Percentiles rank a stretch among this genome's conserved stretches.
phyloP scores from a whole-genome alignment of 2,888 invertebrate species.

The Chrysodeixis includens region DNA sequence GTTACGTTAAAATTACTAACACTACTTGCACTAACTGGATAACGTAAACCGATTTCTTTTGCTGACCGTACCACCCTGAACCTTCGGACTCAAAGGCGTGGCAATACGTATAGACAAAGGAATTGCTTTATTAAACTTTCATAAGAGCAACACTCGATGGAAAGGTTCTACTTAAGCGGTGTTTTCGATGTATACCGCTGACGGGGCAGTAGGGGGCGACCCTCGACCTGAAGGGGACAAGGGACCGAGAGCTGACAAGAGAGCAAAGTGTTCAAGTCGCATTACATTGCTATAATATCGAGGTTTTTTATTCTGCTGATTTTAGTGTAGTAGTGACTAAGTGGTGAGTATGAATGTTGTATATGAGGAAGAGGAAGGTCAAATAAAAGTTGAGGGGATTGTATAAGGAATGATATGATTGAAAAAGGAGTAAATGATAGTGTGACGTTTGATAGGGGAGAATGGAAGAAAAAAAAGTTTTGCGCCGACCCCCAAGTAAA shows the following conservation, averaged over 20 bases:
- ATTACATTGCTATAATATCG: constrained; percentile 47
- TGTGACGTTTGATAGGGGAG: too few relatives aligned
- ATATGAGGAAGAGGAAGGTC: too few relatives aligned
- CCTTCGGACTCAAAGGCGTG: constrained; percentile 27
- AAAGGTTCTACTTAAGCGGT: constrained; percentile 67
- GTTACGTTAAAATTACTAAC: too few relatives aligned
- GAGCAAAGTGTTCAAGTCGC: constrained; percentile 52
- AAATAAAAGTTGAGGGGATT: too few relatives aligned
- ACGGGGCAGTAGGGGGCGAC: constrained; percentile 58
- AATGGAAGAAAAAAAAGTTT: too few relatives aligned
- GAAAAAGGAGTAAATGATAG: too few relatives aligned
- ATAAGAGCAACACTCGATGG: constrained; percentile 63
- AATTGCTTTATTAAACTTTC: constrained; percentile 68
- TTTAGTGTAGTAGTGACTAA: constrained; percentile 28
- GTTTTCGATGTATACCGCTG: constrained; percentile 74
- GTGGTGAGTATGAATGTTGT: too few relatives aligned
- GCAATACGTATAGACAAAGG: constrained; percentile 54
- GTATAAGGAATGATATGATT: too few relatives aligned
- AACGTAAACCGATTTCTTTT: too few relatives aligned
- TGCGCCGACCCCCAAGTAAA: too few relatives aligned
- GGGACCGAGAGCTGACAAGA: constrained; percentile 40
- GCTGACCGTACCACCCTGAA: too few relatives aligned
- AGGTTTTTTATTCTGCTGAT: constrained; percentile 34
- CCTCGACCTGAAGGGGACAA: constrained; percentile 58
- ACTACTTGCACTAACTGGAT: too few relatives aligned